Conservation (phyloP, 2,888 invertebrate species). For the Pheosia gnoma region DNA sequence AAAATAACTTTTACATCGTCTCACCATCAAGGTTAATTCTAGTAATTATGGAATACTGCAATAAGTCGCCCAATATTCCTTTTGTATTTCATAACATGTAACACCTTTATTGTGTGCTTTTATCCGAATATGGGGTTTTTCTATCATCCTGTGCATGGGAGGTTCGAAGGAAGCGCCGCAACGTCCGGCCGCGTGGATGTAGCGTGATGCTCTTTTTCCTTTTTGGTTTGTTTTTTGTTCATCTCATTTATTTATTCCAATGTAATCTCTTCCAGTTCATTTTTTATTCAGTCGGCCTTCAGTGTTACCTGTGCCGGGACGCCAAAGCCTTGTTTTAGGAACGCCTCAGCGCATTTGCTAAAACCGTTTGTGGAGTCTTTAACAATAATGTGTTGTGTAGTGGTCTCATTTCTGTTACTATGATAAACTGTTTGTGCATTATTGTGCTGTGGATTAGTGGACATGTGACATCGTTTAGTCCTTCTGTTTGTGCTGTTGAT, state of each 20-base stretch:
- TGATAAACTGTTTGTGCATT: conserved; percentile 23
- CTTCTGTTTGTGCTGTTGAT: conserved; percentile 35
- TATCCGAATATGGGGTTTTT: conserved; percentile 50
- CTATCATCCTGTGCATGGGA: conserved; percentile 70
- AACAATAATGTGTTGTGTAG: conserved; percentile 22
- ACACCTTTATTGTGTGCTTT: neutral
- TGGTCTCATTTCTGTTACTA: conserved; percentile 19
- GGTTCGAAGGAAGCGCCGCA: conserved; percentile 82
- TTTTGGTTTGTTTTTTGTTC: conserved; percentile 82
- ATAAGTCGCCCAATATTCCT: too few relatives aligned
- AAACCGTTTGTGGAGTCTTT: conserved; percentile 25
- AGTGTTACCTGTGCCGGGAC: conserved; percentile 82
- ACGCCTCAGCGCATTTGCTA: conserved; percentile 51
- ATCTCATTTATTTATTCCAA: conserved; percentile 85
- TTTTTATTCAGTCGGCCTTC: conserved; percentile 84
- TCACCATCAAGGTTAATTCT: too few relatives aligned
- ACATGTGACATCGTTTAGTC: conserved; percentile 40
- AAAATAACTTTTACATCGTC: too few relatives aligned
- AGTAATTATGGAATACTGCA: too few relatives aligned
- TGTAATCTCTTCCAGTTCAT: conserved; percentile 84
- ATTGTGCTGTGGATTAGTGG: conserved; percentile 36
- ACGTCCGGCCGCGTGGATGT: conserved; percentile 84
- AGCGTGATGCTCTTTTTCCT: conserved; percentile 80
- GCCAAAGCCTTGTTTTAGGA: conserved; percentile 66
- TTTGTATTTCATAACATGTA: neutral